A percentile compares a stretch with the other conserved stretches of the same genome.
phyloP scores from a whole-genome alignment of 2,797 vertebrate species.

The Amniataba percoides region DNA sequence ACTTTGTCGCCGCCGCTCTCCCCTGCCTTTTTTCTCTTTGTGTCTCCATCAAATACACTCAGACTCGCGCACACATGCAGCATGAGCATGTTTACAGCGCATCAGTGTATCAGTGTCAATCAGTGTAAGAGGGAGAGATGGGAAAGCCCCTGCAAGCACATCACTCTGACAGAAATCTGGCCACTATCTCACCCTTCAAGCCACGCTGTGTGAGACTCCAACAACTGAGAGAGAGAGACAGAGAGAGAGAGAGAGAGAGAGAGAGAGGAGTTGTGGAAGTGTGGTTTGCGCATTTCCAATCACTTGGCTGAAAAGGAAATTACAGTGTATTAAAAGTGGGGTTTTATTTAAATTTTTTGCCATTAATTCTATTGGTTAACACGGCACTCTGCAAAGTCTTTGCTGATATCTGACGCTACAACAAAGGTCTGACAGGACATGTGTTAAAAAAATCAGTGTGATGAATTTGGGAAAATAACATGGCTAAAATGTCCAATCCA shows the following conservation, averaged over 20 bases:
- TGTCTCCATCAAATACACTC: constrained; percentile 61
- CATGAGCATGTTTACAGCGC: constrained; percentile 67
- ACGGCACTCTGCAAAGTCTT: not conserved
- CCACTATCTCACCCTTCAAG: constrained; percentile 76
- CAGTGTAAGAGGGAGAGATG: constrained; percentile 80
- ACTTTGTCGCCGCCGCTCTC: constrained; percentile 17
- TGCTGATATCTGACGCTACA: not conserved
- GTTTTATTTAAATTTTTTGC: constrained; percentile 2
- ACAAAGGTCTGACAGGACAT: not conserved
- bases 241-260: constrained; percentile 10
- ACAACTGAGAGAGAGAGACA: constrained; percentile 3
- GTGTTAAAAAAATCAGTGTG: no score
- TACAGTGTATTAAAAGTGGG: not conserved
- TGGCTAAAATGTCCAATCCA: no score
- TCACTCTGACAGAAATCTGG: constrained; percentile 84
- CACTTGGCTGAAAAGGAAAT: constrained; percentile 14
- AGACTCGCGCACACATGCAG: constrained; percentile 40
- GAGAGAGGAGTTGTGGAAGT: constrained; percentile 3
- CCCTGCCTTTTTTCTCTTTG: constrained; percentile 50
- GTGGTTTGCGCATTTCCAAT: constrained; percentile 2
- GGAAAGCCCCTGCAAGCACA: constrained; percentile 78
- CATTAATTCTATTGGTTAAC: not conserved
- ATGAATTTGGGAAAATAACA: no score
- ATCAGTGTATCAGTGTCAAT: constrained; percentile 86
- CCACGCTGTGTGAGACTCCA: constrained; percentile 42